phyloP scores from a whole-genome alignment of 2,797 vertebrate genomes.

The Gila robusta region DNA sequence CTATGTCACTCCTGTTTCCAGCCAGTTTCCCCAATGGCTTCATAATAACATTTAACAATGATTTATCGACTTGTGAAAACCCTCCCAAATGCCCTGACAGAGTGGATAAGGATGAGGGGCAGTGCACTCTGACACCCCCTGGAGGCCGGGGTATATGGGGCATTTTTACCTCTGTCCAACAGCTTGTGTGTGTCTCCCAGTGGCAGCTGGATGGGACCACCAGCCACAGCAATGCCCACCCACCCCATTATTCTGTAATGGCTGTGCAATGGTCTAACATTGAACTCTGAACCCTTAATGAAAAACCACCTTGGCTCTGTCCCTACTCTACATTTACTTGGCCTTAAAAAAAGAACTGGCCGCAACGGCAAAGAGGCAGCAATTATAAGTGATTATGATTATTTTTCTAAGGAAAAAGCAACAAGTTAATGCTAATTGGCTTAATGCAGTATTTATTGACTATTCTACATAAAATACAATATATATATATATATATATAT shows the following conservation, averaged over 20 bases:
- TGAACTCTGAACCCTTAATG: slow-evolving; percentile 73
- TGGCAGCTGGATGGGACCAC: slow-evolving; percentile 81
- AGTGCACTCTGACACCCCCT: slow-evolving; percentile 59
- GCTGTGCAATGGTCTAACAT: slow-evolving; percentile 77
- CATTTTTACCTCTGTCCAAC: slow-evolving; percentile 70
- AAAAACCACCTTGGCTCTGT: slow-evolving; percentile 48
- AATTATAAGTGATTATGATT: slow-evolving; percentile 1
- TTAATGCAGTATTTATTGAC: not conserved
- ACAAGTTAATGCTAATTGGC: not conserved
- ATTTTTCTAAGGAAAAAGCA: not conserved
- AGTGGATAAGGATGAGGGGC: slow-evolving; percentile 70
- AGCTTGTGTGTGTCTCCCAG: slow-evolving; percentile 80
- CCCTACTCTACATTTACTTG: slow-evolving; percentile 35
- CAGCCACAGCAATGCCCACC: slow-evolving; percentile 69
- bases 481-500: too few species aligned
- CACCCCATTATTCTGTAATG: slow-evolving; percentile 68
- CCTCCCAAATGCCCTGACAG: slow-evolving; percentile 57
- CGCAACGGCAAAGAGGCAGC: not conserved
- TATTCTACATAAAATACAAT: not conserved
- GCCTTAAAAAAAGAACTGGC: slow-evolving; percentile 6
- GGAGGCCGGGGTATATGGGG: slow-evolving; percentile 63
- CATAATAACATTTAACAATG: slow-evolving; percentile 52
- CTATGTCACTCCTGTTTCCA: slow-evolving; percentile 34
- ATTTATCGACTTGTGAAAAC: slow-evolving; percentile 68
- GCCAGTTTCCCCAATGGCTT: slow-evolving; percentile 36